These are phyloP conservation scores for Grapholita molesta DNA, from an alignment of 1,140 invertebrate species.

Conservation along the genomic window DNA sequence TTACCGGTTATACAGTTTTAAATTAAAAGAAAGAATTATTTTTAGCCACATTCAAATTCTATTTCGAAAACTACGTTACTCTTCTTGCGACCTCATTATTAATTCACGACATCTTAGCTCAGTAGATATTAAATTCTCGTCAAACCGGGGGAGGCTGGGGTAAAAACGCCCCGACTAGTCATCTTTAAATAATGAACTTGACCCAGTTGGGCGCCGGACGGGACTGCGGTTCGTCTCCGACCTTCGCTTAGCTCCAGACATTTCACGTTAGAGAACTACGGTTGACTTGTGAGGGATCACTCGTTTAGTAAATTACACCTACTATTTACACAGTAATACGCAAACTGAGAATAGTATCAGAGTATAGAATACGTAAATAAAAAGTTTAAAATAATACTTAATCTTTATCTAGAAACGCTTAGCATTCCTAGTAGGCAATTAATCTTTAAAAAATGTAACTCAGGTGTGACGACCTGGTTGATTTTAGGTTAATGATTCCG, in stretches of 20 bases:
- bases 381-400: neutral
- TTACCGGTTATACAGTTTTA: no score
- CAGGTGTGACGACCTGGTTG: neutral
- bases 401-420: neutral
- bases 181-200: constrained; percentile 49
- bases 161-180: constrained; percentile 17
- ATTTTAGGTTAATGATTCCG: neutral
- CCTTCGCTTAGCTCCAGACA: constrained; percentile 39
- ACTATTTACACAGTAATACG: neutral
- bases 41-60: no score
- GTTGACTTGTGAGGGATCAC: neutral
- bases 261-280: neutral
- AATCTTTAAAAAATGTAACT: neutral
- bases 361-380: neutral
- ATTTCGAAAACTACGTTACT: no score
- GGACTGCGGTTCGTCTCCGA: constrained; percentile 22
- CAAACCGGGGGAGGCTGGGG: neutral
- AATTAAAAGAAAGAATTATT: no score
- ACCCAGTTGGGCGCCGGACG: constrained; percentile 36
- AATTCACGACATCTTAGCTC: neutral
- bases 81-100: neutral
- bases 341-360: no score
- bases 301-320: neutral
- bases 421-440: neutral
- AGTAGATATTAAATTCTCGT: neutral